Percentiles rank a stretch among this genome's conserved stretches.
These are phyloP conservation scores for Oryzaephilus surinamensis DNA, from an alignment of 1,140 invertebrate genomes.

Conservation along the genomic window DNA sequence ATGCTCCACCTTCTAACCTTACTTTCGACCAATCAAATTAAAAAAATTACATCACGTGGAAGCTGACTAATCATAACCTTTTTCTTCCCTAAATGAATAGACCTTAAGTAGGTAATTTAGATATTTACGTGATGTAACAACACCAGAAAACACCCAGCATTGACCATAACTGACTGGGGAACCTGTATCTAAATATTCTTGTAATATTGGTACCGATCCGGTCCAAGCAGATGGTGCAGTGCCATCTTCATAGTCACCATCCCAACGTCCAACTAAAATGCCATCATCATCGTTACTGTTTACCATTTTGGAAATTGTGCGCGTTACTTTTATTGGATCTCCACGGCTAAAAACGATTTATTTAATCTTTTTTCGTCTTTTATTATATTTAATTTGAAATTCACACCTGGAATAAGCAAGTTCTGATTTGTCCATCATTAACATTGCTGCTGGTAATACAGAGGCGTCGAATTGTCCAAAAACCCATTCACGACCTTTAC, in stretches of 20 bases:
- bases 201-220: constrained; percentile 51
- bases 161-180: constrained; percentile 60
- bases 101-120: too few relatives aligned
- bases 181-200: constrained; percentile 47
- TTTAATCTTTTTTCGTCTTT: not conserved
- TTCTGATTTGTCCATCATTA: constrained; percentile 48
- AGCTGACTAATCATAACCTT: too few relatives aligned
- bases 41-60: too few relatives aligned
- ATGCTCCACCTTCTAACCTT: too few relatives aligned
- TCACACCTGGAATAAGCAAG: constrained; percentile 36
- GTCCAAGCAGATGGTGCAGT: constrained; percentile 55
- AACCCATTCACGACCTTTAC: constrained; percentile 55
- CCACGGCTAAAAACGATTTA: constrained; percentile 45
- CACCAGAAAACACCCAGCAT: constrained; percentile 69
- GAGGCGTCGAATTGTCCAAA: constrained; percentile 60
- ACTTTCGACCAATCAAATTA: too few relatives aligned
- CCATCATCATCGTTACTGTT: constrained; percentile 62
- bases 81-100: too few relatives aligned
- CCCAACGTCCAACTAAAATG: constrained; percentile 59
- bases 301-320: constrained; percentile 62
- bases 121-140: constrained; percentile 51
- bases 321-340: constrained; percentile 57
- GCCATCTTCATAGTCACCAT: constrained; percentile 59
- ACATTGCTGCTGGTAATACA: constrained; percentile 49
- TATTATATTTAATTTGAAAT: constrained; percentile 10